Percentiles rank a stretch among this genome's conserved stretches.
Evolutionary conservation across 64 coral and sea anemone genomes (phyloP).

Genomic region (Anthopleura sola): DNA sequence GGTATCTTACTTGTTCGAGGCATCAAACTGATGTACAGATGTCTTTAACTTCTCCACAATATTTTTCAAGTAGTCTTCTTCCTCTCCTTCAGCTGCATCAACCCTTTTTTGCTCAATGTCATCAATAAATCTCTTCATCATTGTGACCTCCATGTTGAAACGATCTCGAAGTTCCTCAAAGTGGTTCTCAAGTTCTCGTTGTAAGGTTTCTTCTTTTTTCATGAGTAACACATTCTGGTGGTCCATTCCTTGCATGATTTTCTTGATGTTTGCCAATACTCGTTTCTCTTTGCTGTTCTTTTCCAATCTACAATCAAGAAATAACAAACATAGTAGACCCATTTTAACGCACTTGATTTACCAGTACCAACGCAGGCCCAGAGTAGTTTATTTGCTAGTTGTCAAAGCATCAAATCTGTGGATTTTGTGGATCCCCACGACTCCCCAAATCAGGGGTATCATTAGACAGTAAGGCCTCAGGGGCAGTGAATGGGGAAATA

Average conservation of each 20-base stretch:
- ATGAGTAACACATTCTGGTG: conserved; percentile 40
- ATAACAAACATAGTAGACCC: background rate
- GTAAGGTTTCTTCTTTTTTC: conserved; percentile 48
- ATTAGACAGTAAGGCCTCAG: too few relatives aligned
- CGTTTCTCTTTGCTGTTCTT: conserved; percentile 23
- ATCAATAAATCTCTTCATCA: conserved; percentile 49
- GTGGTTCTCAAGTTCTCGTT: conserved; percentile 48
- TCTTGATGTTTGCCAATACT: conserved; percentile 27
- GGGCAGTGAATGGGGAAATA: too few relatives aligned
- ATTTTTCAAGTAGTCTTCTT: conserved; percentile 23
- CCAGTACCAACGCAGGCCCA: too few relatives aligned
- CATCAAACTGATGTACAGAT: conserved; percentile 74
- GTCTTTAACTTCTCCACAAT: conserved; percentile 62
- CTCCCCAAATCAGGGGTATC: too few relatives aligned
- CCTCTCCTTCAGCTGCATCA: conserved; percentile 30
- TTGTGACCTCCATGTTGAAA: conserved; percentile 45
- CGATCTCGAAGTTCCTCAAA: conserved; percentile 42
- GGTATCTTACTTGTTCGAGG: conserved; percentile 52
- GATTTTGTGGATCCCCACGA: too few relatives aligned
- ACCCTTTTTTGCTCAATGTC: conserved; percentile 56
- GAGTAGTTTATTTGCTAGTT: too few relatives aligned
- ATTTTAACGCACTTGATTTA: too few relatives aligned
- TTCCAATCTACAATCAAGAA: background rate
- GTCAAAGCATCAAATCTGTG: too few relatives aligned
- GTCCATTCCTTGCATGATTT: conserved; percentile 23